phyloP scores from a whole-genome alignment of 2,797 vertebrate species.

The Gymnothorax javanicus region DNA sequence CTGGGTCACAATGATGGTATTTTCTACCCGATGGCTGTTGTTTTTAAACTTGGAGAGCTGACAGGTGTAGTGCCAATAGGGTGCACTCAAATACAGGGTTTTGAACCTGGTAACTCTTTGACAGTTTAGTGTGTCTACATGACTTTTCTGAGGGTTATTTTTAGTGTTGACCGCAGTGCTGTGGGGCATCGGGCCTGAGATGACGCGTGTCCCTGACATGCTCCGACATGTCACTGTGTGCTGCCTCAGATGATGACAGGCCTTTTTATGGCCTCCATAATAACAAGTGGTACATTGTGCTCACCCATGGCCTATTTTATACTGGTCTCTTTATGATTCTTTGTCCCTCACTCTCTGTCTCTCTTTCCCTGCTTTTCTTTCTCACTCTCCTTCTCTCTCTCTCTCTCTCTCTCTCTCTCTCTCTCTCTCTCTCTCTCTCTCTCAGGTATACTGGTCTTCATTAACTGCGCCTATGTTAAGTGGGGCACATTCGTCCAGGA shows the following conservation, averaged over 20 bases:
- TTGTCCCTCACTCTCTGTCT: not conserved
- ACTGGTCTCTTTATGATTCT: not conserved
- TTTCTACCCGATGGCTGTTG: too few relatives aligned
- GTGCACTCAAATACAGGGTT: not conserved
- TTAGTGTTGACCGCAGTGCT: not conserved
- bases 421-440: conserved; percentile 27
- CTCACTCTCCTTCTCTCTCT: too few relatives aligned
- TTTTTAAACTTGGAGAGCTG: too few relatives aligned
- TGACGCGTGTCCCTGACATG: not conserved
- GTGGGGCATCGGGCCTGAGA: not conserved
- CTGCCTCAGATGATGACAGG: not conserved
- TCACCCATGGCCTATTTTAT: not conserved
- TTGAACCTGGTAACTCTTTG: not conserved
- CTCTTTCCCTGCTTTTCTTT: not conserved
- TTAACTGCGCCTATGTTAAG: conserved; percentile 86
- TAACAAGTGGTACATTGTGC: not conserved
- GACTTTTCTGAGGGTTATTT: not conserved
- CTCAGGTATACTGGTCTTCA: conserved; percentile 81
- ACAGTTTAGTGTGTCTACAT: not conserved
- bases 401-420: not conserved
- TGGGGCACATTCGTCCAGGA: conserved; percentile 85
- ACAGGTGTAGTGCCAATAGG: too few relatives aligned
- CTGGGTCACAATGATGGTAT: too few relatives aligned
- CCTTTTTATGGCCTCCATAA: not conserved
- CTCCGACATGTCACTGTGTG: not conserved